Evolutionary conservation across 2,113 vertebrate genomes (phyloP).

Genomic region (Psophia crepitans): DNA sequence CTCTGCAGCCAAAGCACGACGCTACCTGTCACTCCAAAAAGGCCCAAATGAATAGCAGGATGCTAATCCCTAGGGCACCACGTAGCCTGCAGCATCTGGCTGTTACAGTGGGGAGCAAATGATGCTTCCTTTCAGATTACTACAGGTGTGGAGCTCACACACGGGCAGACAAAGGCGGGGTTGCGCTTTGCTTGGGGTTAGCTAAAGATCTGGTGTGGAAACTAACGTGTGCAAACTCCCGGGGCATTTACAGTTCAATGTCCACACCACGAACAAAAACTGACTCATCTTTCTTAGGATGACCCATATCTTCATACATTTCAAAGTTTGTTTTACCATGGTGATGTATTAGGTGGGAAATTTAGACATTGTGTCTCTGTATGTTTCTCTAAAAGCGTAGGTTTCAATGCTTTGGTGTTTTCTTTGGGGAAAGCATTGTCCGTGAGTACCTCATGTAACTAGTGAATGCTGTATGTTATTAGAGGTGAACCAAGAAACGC

Average conservation of each 20-base stretch:
- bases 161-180: fast-evolving
- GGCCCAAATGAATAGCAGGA: conserved; percentile 40
- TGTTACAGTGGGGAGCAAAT: background rate
- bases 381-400: background rate
- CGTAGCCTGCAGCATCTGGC: conserved; percentile 1
- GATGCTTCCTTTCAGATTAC: conserved; percentile 6
- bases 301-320: background rate
- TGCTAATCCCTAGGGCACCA: conserved; percentile 28
- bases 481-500: background rate
- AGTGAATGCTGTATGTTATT: background rate
- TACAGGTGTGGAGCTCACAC: conserved; percentile 7
- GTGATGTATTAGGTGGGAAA: background rate
- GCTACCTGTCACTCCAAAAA: conserved; percentile 39
- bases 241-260: background rate
- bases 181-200: background rate
- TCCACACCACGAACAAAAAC: background rate
- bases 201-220: background rate
- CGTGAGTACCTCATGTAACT: background rate
- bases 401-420: background rate
- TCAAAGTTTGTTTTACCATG: background rate
- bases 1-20: background rate
- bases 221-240: background rate
- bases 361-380: background rate
- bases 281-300: background rate
- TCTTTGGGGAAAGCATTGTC: background rate